These are phyloP conservation scores for Cryptoblepharus egeriae DNA, from an alignment of 2,797 vertebrate species.

Conservation along the genomic window DNA sequence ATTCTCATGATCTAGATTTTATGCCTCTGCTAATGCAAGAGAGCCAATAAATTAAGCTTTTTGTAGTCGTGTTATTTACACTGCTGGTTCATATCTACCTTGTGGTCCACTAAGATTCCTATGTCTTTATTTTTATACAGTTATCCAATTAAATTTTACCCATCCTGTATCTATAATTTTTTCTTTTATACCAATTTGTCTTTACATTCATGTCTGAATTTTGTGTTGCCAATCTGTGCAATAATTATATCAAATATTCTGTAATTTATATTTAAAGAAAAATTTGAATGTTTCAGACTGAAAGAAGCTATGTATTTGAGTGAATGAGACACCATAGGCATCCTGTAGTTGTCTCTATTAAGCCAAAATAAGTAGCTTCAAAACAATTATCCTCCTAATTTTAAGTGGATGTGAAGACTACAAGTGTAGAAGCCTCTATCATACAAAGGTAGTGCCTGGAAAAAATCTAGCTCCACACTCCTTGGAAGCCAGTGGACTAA, in stretches of 20 bases:
- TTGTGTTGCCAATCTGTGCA: background rate
- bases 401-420: background rate
- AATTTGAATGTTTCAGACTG: background rate
- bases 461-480: background rate
- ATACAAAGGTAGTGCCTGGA: background rate
- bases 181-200: too few species aligned
- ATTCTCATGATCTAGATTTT: too few species aligned
- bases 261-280: background rate
- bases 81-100: too few species aligned
- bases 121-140: too few species aligned
- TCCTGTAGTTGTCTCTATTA: background rate
- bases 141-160: too few species aligned
- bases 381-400: background rate
- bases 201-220: too few species aligned
- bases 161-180: too few species aligned
- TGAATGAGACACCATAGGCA: background rate
- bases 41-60: too few species aligned
- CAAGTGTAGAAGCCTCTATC: too few species aligned
- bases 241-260: background rate
- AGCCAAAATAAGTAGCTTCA: background rate
- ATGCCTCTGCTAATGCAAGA: too few species aligned
- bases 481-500: background rate
- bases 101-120: too few species aligned
- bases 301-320: background rate
- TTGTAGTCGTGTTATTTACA: too few species aligned